A percentile compares a stretch with the other conserved stretches of the same genome.
These are phyloP conservation scores for Acleris sparsana DNA, from an alignment of 2,888 invertebrate species.

Conservation along the genomic window DNA sequence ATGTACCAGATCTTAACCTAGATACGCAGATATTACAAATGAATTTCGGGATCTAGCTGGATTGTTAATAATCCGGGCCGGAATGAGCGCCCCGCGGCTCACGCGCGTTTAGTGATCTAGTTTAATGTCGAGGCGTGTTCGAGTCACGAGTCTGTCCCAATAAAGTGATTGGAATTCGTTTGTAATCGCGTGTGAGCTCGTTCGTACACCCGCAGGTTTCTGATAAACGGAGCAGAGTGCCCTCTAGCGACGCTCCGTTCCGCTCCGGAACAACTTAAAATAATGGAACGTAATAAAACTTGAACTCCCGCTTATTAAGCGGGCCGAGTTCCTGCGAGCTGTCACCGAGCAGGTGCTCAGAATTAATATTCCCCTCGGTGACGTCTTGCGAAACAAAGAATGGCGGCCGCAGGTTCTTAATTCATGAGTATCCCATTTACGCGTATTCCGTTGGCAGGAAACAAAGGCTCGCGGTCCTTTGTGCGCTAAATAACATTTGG, in stretches of 20 bases:
- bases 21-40: constrained; percentile 29
- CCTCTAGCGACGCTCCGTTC: background rate
- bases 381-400: constrained; percentile 33
- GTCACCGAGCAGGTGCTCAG: constrained; percentile 25
- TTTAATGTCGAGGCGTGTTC: constrained; percentile 12
- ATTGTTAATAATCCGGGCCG: constrained; percentile 23
- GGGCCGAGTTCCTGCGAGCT: constrained; percentile 5
- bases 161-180: constrained; percentile 24
- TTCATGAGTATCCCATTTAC: constrained; percentile 36
- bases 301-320: constrained; percentile 16
- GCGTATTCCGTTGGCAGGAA: constrained; percentile 18
- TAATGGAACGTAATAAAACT: constrained; percentile 30
- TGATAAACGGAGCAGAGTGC: constrained; percentile 10
- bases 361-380: constrained; percentile 23
- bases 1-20: constrained; percentile 27
- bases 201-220: constrained; percentile 2
- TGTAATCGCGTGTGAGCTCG: constrained; percentile 6
- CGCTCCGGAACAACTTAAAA: constrained; percentile 14
- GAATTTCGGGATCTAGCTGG: constrained; percentile 20
- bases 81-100: background rate
- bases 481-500: constrained; percentile 35
- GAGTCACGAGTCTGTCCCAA: constrained; percentile 1
- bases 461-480: constrained; percentile 32
- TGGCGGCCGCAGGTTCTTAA: constrained; percentile 23
- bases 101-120: constrained; percentile 14